Conservation (phyloP, 1,140 invertebrate genomes). For the Drosophila mayri region DNA sequence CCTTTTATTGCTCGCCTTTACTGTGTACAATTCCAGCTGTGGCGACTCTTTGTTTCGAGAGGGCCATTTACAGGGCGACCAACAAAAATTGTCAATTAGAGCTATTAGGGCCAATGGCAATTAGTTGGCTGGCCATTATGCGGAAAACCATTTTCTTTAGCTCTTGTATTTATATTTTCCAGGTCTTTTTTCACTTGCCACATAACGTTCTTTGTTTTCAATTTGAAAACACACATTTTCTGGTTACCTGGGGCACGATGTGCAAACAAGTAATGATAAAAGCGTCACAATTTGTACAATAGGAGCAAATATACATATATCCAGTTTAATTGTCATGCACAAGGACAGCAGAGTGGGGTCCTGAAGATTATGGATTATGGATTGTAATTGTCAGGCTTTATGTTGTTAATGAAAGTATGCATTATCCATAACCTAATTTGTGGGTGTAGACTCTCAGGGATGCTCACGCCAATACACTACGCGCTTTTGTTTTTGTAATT, state of each 20-base stretch:
- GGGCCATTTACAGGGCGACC: constrained; percentile 25
- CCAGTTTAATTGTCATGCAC: neutral
- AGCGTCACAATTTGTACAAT: constrained; percentile 3
- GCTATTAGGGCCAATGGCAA: constrained; percentile 61
- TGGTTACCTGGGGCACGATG: neutral
- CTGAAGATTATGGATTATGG: neutral
- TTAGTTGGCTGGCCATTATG: constrained; percentile 61
- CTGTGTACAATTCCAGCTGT: constrained; percentile 37
- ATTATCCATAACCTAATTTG: neutral
- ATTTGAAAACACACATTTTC: constrained; percentile 17
- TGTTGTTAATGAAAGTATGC: neutral
- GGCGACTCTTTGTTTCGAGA: constrained; percentile 9
- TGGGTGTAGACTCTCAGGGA: no score
- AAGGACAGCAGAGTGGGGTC: neutral
- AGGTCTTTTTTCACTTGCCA: constrained; percentile 3
- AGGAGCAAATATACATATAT: neutral
- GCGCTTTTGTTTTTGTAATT: no score
- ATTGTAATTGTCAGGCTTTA: neutral
- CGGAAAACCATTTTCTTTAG: constrained; percentile 48
- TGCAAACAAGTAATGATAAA: constrained; percentile 3
- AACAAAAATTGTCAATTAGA: constrained; percentile 69
- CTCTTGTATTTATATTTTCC: constrained; percentile 16
- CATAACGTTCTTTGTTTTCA: constrained; percentile 27
- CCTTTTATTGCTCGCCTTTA: constrained; percentile 41
- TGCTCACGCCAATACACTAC: no score